Conservation (phyloP, 2,888 invertebrate species). For the Desoria tigrina region DNA sequence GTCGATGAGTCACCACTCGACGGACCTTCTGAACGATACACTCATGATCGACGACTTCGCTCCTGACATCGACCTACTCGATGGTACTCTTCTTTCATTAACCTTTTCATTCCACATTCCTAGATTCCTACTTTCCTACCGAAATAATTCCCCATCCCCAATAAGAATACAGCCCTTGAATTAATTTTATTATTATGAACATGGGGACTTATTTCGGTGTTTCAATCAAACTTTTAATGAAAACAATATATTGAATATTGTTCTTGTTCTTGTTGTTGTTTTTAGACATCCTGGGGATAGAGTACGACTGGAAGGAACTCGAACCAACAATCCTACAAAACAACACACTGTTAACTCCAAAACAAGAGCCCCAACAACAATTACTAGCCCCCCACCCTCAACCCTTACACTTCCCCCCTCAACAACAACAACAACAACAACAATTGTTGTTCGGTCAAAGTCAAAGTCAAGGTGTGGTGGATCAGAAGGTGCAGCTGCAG, state of each 20-base stretch:
- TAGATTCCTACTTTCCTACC: no score
- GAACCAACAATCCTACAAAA: constrained; percentile 29
- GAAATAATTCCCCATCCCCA: no score
- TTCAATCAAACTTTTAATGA: neutral
- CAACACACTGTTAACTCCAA: neutral
- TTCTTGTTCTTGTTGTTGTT: neutral
- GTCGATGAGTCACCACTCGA: no score
- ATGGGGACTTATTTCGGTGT: neutral
- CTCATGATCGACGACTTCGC: constrained; percentile 49
- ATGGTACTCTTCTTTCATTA: constrained; percentile 39
- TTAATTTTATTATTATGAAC: no score
- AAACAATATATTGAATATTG: neutral
- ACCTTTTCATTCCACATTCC: neutral
- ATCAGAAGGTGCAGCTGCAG: neutral
- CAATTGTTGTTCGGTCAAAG: neutral
- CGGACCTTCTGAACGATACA: no score
- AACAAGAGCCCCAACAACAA: constrained; percentile 3
- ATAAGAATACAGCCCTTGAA: no score
- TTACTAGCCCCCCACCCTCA: neutral
- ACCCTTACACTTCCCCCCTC: neutral
- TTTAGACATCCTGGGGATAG: constrained; percentile 42
- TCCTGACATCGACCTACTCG: constrained; percentile 44
- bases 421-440: constrained; percentile 4
- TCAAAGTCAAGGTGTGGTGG: neutral
- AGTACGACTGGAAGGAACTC: constrained; percentile 44